phyloP scores from a whole-genome alignment of 1,140 invertebrate species.

The Euglossa dilemma region DNA sequence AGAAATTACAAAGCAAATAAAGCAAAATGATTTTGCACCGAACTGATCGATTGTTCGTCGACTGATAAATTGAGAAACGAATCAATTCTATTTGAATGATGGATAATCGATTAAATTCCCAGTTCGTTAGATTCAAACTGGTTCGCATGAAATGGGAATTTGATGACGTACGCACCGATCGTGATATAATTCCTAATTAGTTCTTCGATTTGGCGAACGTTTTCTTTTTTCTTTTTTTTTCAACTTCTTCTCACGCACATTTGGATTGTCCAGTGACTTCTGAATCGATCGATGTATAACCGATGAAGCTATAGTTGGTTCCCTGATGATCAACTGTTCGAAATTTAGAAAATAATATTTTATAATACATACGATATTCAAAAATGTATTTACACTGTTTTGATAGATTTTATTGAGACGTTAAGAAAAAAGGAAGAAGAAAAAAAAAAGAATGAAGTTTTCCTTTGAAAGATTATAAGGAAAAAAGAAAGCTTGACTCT shows the following conservation, averaged over 20 bases:
- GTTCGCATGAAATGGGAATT: not conserved
- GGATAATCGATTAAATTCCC: not conserved
- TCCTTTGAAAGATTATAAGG: too few species aligned
- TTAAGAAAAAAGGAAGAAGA: too few species aligned
- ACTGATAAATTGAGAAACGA: not conserved
- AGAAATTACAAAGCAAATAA: not conserved
- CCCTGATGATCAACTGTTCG: too few species aligned
- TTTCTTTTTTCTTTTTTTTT: not conserved
- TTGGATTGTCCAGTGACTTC: not conserved
- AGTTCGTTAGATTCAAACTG: not conserved
- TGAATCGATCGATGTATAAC: not conserved
- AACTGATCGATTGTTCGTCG: not conserved
- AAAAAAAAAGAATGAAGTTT: too few species aligned
- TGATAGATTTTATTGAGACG: too few species aligned
- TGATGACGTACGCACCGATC: too few species aligned
- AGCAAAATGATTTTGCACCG: not conserved
- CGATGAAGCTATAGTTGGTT: too few species aligned
- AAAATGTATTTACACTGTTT: too few species aligned
- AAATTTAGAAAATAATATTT: too few species aligned
- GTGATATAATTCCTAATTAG: conserved; percentile 8
- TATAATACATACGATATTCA: too few species aligned
- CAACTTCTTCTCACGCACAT: not conserved
- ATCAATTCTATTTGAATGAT: not conserved
- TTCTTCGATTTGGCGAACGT: conserved; percentile 17
- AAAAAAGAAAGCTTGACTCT: too few species aligned